Percentiles rank a stretch among this genome's conserved stretches.
phyloP scores from a whole-genome alignment of 2,888 invertebrate species.

The Melieria omissa region DNA sequence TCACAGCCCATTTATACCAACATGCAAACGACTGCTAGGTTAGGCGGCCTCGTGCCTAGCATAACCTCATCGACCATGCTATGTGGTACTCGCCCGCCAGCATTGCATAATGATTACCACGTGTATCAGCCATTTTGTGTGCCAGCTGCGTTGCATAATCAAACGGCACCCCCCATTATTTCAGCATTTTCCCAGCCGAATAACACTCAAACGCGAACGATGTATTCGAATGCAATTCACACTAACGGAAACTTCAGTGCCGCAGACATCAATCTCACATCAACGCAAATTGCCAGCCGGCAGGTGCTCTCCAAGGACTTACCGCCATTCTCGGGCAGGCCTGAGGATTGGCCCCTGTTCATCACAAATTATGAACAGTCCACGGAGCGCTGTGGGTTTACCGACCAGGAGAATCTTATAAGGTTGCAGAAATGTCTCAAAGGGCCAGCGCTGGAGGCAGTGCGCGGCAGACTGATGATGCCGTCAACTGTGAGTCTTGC shows the following conservation, averaged over 20 bases:
- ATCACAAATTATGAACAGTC: conserved; percentile 40
- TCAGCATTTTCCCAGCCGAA: too few relatives aligned
- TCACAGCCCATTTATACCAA: too few relatives aligned
- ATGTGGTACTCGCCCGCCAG: too few relatives aligned
- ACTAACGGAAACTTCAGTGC: neutral
- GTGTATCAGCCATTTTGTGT: too few relatives aligned
- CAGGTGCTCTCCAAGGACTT: conserved; percentile 34
- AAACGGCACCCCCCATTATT: too few relatives aligned
- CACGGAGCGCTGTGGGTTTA: conserved; percentile 41
- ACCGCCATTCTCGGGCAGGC: conserved; percentile 31
- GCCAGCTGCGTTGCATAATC: too few relatives aligned
- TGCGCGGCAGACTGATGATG: conserved; percentile 37
- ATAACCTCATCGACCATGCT: too few relatives aligned
- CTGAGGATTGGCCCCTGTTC: conserved; percentile 42
- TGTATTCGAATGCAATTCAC: too few relatives aligned
- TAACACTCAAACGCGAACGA: too few relatives aligned
- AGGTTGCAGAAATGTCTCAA: conserved; percentile 37
- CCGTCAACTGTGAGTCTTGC: conserved; percentile 36
- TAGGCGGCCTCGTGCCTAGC: too few relatives aligned
- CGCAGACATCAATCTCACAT: neutral
- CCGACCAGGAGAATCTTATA: conserved; percentile 38
- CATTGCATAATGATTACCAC: too few relatives aligned
- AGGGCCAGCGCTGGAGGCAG: conserved; percentile 33
- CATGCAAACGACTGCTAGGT: too few relatives aligned
- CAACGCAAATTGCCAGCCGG: conserved; percentile 28